Base-by-base conservation (phyloP, 2,797 vertebrate species). In the Tenualosa thibaudeaui region DNA sequence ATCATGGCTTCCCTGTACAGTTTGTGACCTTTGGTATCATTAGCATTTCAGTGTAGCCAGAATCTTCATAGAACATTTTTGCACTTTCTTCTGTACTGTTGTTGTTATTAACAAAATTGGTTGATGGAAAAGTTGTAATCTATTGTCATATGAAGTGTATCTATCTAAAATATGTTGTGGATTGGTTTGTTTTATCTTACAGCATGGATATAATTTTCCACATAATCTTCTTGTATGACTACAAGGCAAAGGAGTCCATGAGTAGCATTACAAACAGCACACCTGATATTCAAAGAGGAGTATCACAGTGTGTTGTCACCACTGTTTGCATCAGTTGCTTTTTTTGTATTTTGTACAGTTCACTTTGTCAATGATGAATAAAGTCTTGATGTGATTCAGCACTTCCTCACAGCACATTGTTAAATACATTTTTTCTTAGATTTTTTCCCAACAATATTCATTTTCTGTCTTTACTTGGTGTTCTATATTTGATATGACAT, bases 281-380 rank as follows among this genome's bases (percentile, higher is more conserved):
- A 46, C 17, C 15, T 78, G 37, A 22, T 37, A 43, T 78, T n/a
- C 15, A 13, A 40, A 15, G 5, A 71, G 62, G 5, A 71, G 62
- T 15, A 19, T 5, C 19, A 13, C 71, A 46, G 40, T 78, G 26
- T 68, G 60, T 84, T 88, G 90, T 89, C 86, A 56, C 90, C 86
- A 86, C 83, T 89, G 89, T 92, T 92, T 26, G 81, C 85, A 89
- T 93, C 87, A 90, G 82, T 91, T 84, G 89, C 88, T 86, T 93
- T 10, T 51, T 89, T 93, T 92, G 90, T 92, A 93, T 92, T 94
- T 94, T 93, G 91, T 92, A 92, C 89, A 88, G 89, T 93, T 5
- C 50, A 91, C 60, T 89, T 90, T 92, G 91, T 91, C 88, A 88
- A 84, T 46, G 93, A 92, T 93, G 94, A 94, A 94, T 56, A 78